Evolutionary conservation across 2,113 vertebrate species (phyloP).

Genomic region (Verasper variegatus): DNA sequence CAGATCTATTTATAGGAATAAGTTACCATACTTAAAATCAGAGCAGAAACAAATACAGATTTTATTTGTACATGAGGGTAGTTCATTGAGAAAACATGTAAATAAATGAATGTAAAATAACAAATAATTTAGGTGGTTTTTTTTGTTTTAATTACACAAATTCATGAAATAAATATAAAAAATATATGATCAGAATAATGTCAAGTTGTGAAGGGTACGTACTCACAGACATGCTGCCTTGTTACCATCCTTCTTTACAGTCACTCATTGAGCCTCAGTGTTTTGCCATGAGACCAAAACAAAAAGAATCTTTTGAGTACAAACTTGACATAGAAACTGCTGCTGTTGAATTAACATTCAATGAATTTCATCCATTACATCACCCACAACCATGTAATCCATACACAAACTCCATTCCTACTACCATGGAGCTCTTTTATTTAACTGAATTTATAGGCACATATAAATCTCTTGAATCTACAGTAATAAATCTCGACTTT

Average conservation of each 20-base stretch:
- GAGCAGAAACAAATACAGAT: slow-evolving; percentile 73
- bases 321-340: slow-evolving; percentile 57
- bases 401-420: slow-evolving; percentile 29
- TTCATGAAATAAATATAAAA: slow-evolving; percentile 92
- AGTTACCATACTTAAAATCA: slow-evolving; percentile 85
- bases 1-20: slow-evolving; percentile 88
- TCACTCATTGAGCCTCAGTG: slow-evolving; percentile 15
- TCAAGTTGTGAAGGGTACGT: slow-evolving; percentile 59
- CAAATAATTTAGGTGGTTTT: slow-evolving; percentile 91
- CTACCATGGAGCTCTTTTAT: slow-evolving; percentile 28
- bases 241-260: slow-evolving; percentile 48
- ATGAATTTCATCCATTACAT: slow-evolving; percentile 36
- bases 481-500: slow-evolving; percentile 51
- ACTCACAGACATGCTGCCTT: slow-evolving; percentile 64
- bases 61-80: slow-evolving; percentile 85
- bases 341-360: slow-evolving; percentile 51
- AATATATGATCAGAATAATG: slow-evolving; percentile 75
- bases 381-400: slow-evolving; percentile 45
- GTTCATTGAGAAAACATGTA: slow-evolving; percentile 83
- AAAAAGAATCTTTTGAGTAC: slow-evolving; percentile 40
- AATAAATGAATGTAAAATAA: slow-evolving; percentile 88
- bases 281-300: slow-evolving; percentile 32
- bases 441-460: slow-evolving; percentile 47
- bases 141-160: slow-evolving; percentile 86
- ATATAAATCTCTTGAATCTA: slow-evolving; percentile 42